Percentiles rank a stretch among this genome's conserved stretches.
Conservation (phyloP, 1,140 invertebrate genomes). For the Lasioglossum baleicum region DNA sequence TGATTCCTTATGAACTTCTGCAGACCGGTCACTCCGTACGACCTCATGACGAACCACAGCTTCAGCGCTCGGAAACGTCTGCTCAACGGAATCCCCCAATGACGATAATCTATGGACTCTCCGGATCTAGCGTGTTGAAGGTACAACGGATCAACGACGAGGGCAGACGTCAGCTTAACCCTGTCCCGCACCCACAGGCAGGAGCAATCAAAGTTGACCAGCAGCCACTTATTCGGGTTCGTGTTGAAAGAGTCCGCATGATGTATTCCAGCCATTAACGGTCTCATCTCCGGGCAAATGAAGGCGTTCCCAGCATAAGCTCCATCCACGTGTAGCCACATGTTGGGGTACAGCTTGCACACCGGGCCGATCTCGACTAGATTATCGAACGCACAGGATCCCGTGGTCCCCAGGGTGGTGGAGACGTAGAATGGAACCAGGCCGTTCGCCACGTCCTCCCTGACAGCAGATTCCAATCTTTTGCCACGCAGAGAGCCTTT, state of each 20-base stretch:
- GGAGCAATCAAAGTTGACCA: slow-evolving; percentile 95
- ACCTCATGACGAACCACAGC: slow-evolving; percentile 93
- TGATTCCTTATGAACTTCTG: slow-evolving; percentile 93
- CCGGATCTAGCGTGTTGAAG: slow-evolving; percentile 89
- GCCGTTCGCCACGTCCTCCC: slow-evolving; percentile 89
- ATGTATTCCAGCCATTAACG: slow-evolving; percentile 88
- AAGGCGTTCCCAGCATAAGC: slow-evolving; percentile 92
- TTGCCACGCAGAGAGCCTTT: slow-evolving; percentile 88
- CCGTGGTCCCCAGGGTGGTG: slow-evolving; percentile 89
- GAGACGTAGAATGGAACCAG: slow-evolving; percentile 93
- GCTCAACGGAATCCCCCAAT: slow-evolving; percentile 95
- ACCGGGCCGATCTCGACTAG: slow-evolving; percentile 90
- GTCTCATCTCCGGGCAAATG: slow-evolving; percentile 91
- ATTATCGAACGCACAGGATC: slow-evolving; percentile 91
- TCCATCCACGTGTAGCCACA: slow-evolving; percentile 88
- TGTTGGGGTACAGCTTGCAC: slow-evolving; percentile 84
- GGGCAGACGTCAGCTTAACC: slow-evolving; percentile 93
- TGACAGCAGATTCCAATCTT: slow-evolving; percentile 85
- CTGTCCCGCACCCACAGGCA: slow-evolving; percentile 94
- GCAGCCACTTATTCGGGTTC: slow-evolving; percentile 96
- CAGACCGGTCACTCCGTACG: slow-evolving; percentile 90
- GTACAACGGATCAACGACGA: slow-evolving; percentile 97
- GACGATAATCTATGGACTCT: slow-evolving; percentile 90
- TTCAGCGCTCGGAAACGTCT: slow-evolving; percentile 92
- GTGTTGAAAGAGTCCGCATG: slow-evolving; percentile 94